A percentile compares a stretch with the other conserved stretches of the same genome.
Evolutionary conservation across 2,113 vertebrate genomes (phyloP).

Genomic region (Semicossyphus pulcher): DNA sequence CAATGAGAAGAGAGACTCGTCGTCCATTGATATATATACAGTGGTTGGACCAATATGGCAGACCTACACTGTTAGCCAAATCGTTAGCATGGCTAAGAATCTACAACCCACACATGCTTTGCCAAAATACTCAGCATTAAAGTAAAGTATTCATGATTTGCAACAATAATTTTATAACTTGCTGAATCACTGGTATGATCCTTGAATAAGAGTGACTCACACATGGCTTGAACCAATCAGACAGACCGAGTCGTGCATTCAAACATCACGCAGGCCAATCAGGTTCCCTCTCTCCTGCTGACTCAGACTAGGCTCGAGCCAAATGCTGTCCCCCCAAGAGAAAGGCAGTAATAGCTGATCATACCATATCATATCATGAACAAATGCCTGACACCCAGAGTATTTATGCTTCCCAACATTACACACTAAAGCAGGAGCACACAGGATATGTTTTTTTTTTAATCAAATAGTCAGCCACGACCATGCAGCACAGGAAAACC

Average conservation of each 20-base stretch:
- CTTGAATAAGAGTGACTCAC: conserved; percentile 1
- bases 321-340: conserved; percentile 80
- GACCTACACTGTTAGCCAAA: neutral
- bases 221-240: conserved; percentile 35
- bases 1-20: too few species aligned
- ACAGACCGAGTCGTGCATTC: conserved; percentile 16
- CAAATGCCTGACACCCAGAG: conserved; percentile 54
- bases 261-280: conserved; percentile 29
- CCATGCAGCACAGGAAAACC: conserved; percentile 72
- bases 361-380: conserved; percentile 51
- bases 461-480: conserved; percentile 45
- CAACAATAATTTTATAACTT: conserved; percentile 2
- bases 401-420: conserved; percentile 61
- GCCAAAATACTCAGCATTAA: neutral
- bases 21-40: too few species aligned
- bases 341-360: conserved; percentile 81
- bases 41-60: neutral
- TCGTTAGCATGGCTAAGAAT: neutral
- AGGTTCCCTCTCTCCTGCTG: conserved; percentile 4
- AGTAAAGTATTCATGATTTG: conserved; percentile 18
- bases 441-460: conserved; percentile 28
- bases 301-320: conserved; percentile 38
- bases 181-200: conserved; percentile 40
- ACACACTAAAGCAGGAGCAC: conserved; percentile 72
- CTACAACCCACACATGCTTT: conserved; percentile 1